Base-by-base conservation (phyloP, 2,113 vertebrate species). In the Corydoras sp. region DNA sequence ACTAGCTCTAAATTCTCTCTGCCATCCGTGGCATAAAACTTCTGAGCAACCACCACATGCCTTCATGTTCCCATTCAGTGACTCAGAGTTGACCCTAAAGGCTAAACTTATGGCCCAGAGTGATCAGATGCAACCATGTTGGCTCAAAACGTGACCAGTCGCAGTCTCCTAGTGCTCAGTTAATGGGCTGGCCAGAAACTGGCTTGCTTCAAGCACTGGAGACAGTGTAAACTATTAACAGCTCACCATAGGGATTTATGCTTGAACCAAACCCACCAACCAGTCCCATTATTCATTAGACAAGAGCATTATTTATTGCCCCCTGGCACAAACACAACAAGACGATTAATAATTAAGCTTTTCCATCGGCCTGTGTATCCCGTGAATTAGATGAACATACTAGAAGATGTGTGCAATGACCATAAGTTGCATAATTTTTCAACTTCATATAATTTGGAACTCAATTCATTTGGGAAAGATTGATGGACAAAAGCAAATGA, bases 291-390 rank as follows among this genome's bases (percentile, higher is more conserved):
- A 81, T 81, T 81, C 79, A 81, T 81, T 76, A 77, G 73, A 72
- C 64, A 56, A 78, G 79, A 81, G 68, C 71, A 74, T 81, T 81
- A 81, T 81, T 81, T 81, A 81, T 81, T 81, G 79, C 79, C 79
- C 78, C 71, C 74, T 75, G 74, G 79, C 76, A 76, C 76, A 78
- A 81, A 81, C 79, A 81, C 71, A 81, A 81, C 79, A 81, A 74
- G 74, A 64, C 79, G 74, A 78, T 81, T 81, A 81, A 81, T 81
- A 78, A 81, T 81, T 81, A 81, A 78, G 76, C 74, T 30, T 73
- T 79, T 77, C 72, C 76, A 77, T 77, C 72, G 72, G 75, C 79
- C 79, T 77, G 72, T 67, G 69, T 75, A 75, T 66, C 75, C 75
- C 67, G 50, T n/a, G 43, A 73, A 48, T 64, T 65, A 72, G 79